Evolutionary conservation across 2,113 vertebrate genomes (phyloP).

Genomic region (Notothenia coriiceps): DNA sequence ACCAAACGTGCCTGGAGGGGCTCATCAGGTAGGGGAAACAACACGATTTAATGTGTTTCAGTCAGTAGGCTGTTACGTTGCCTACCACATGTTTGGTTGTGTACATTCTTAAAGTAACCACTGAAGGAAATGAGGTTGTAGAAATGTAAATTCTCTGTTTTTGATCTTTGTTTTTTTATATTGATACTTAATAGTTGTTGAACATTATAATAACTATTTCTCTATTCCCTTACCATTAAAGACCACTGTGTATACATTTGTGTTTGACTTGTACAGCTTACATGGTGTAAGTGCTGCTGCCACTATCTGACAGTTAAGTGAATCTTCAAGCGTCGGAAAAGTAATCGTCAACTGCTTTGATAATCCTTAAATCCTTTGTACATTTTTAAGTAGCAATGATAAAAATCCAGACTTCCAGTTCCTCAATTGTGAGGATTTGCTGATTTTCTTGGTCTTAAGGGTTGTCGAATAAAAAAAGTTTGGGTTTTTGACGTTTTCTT

Average conservation of each 20-base stretch:
- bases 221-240: neutral
- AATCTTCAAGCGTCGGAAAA: neutral
- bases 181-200: neutral
- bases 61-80: neutral
- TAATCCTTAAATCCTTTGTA: neutral
- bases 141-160: neutral
- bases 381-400: neutral
- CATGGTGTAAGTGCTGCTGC: neutral
- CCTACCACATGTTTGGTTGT: neutral
- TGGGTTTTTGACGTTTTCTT: neutral
- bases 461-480: neutral
- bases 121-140: neutral
- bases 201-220: neutral
- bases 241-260: neutral
- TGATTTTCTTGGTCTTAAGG: neutral
- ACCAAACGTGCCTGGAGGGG: constrained; percentile 8
- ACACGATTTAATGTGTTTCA: neutral
- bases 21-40: constrained; percentile 66
- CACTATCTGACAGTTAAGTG: neutral
- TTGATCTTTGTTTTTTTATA: neutral
- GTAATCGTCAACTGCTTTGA: neutral
- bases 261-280: neutral
- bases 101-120: neutral
- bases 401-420: neutral
- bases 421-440: neutral